Conservation (phyloP, 2,888 invertebrate genomes). For the Limnephilus marmoratus region DNA sequence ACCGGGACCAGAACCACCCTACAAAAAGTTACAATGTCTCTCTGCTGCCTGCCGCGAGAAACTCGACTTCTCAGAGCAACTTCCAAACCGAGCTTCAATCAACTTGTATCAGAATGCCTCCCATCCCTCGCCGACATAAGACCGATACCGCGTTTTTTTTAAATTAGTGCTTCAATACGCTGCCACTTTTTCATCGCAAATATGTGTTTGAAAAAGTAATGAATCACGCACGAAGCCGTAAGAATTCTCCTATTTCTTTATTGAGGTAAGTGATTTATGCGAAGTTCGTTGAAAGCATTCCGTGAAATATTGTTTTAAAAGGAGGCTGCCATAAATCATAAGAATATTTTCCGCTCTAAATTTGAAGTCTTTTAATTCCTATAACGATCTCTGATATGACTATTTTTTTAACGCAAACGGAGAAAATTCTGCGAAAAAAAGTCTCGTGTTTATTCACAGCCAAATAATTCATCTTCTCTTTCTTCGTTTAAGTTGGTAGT, state of each 20-base stretch:
- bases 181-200: not conserved
- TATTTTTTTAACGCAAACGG: not conserved
- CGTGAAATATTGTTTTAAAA: not conserved
- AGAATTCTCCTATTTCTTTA: not conserved
- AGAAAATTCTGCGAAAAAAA: not conserved
- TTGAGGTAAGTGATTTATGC: not conserved
- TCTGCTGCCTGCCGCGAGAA: not conserved
- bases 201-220: not conserved
- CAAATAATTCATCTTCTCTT: constrained; percentile 12
- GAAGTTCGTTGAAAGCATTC: not conserved
- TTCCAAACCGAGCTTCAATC: not conserved
- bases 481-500: constrained; percentile 27
- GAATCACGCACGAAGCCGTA: not conserved
- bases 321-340: not conserved
- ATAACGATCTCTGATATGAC: not conserved
- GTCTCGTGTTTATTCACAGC: not conserved
- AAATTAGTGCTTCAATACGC: not conserved
- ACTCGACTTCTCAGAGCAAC: not conserved
- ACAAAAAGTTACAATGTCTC: constrained; percentile 12
- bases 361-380: not conserved
- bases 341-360: not conserved
- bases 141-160: not conserved
- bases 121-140: not conserved
- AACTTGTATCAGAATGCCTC: not conserved
- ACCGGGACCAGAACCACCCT: constrained; percentile 6